These are phyloP conservation scores for Agrochola circellaris DNA, from an alignment of 2,888 invertebrate species.

Conservation along the genomic window DNA sequence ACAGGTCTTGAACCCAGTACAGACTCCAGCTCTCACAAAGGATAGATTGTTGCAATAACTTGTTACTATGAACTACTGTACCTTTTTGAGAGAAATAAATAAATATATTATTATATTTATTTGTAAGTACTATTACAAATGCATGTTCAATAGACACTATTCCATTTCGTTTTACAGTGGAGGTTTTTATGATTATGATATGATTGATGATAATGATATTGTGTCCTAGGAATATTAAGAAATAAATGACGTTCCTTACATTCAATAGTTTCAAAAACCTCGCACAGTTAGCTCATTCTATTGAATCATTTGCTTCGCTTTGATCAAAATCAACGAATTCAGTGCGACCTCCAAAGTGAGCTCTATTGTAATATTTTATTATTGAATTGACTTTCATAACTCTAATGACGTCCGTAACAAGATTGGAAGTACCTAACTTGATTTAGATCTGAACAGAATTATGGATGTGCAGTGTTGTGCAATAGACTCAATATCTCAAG, in stretches of 20 bases:
- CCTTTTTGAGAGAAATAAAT: too few relatives aligned
- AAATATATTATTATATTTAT: too few relatives aligned
- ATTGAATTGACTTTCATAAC: constrained; percentile 44
- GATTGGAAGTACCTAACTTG: constrained; percentile 28
- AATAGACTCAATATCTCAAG: constrained; percentile 25
- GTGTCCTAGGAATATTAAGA: too few relatives aligned
- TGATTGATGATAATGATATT: too few relatives aligned
- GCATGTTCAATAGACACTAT: too few relatives aligned
- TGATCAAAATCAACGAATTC: constrained; percentile 36
- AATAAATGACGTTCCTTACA: background rate
- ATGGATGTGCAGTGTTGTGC: constrained; percentile 35
- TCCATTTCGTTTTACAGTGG: too few relatives aligned
- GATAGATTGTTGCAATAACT: too few relatives aligned
- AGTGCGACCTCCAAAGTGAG: constrained; percentile 34
- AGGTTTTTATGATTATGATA: too few relatives aligned
- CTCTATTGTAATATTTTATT: constrained; percentile 45
- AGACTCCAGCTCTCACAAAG: too few relatives aligned
- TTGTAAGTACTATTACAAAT: background rate
- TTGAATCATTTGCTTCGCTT: constrained; percentile 28
- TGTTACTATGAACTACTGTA: too few relatives aligned
- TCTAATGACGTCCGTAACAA: constrained; percentile 38
- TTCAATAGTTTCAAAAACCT: constrained; percentile 8
- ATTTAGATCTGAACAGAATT: constrained; percentile 43
- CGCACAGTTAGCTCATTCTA: constrained; percentile 1
- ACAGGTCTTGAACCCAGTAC: too few relatives aligned